Base-by-base conservation (phyloP, 2,797 vertebrate species). In the Crocidura indochinensis region DNA sequence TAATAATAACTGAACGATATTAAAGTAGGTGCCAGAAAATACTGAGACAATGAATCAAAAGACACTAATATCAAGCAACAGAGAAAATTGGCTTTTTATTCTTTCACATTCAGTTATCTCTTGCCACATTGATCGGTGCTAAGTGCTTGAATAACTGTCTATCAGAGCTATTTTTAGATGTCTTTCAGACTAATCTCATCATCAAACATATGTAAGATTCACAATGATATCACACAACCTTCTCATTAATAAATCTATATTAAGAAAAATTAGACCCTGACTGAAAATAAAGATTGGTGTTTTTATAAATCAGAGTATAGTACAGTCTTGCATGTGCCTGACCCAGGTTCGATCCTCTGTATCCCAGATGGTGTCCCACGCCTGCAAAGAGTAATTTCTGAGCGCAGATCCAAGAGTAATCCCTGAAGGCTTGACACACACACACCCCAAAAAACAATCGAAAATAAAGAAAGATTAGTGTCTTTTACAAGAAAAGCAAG, bases 231-330 rank as follows among this genome's bases (percentile, higher is more conserved):
- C 71, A 46, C 51, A 20, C 10, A 76, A 8, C 12, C 60, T 12
- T 76, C 56, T 56, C 31, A 12, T 82, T 65, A 77, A 31, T 51
- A 75, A 79, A n/a, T 83, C 8, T 56, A 51, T 80, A 49, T 12
- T 20, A 38, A 38, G 38, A 69, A 71, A 88, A 91, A 91, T 4
- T 85, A 69, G 38, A 24, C 11, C 31, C 75, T 29, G 62, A 17
- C 80, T 44, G 53, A 69, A 85, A 89, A 73, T 27, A 87, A 83
- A 72, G 31, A 53, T 69, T 64, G 15, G 17, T 65, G 22, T 77
- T 90, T 31, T 73, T 27, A n/a, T n/a, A 38, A 38, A 38, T 38
- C 38, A 38, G 38, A 38, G 38, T 38, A 38, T 38, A 38, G 38
- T 38, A 38, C 38, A 38, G 38, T 5, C 2, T 38, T 38, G 38